Evolutionary conservation across 2,113 vertebrate genomes (phyloP).

Genomic region (Leucosticte australis): DNA sequence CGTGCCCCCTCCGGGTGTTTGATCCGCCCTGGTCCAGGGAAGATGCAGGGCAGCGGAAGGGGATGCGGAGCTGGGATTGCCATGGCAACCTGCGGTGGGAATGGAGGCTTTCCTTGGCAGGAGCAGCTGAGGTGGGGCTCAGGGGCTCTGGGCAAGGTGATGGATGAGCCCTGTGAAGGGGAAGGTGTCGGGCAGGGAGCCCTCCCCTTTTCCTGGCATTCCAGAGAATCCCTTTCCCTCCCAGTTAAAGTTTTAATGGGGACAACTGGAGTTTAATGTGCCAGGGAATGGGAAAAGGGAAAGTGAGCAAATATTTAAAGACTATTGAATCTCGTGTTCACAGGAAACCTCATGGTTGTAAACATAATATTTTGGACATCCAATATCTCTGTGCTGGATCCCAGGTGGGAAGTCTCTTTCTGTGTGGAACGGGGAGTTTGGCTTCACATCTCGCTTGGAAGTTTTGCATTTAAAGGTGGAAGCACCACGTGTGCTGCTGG

Average conservation of each 20-base stretch:
- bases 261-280: background rate
- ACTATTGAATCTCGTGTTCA: constrained; percentile 12
- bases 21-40: constrained; percentile 61
- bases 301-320: constrained; percentile 61
- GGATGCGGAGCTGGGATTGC: constrained; percentile 79
- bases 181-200: background rate
- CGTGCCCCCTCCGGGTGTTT: rapidly evolving
- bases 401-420: background rate
- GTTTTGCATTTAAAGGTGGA: background rate
- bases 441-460: background rate
- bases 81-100: constrained; percentile 81
- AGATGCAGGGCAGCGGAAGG: constrained; percentile 72
- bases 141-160: background rate
- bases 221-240: background rate
- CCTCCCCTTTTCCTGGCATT: background rate
- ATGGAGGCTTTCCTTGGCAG: constrained; percentile 70
- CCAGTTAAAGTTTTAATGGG: background rate
- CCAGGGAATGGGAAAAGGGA: constrained; percentile 27
- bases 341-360: constrained; percentile 9
- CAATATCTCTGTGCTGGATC: background rate
- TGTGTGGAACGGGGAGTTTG: rapidly evolving
- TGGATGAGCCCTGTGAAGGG: constrained; percentile 41
- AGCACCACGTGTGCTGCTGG: rapidly evolving
- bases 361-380: background rate
- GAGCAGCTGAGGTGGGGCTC: background rate